A percentile compares a stretch with the other conserved stretches of the same genome.
phyloP scores from a whole-genome alignment of 2,888 invertebrate genomes.

The Geotrupes spiniger region DNA sequence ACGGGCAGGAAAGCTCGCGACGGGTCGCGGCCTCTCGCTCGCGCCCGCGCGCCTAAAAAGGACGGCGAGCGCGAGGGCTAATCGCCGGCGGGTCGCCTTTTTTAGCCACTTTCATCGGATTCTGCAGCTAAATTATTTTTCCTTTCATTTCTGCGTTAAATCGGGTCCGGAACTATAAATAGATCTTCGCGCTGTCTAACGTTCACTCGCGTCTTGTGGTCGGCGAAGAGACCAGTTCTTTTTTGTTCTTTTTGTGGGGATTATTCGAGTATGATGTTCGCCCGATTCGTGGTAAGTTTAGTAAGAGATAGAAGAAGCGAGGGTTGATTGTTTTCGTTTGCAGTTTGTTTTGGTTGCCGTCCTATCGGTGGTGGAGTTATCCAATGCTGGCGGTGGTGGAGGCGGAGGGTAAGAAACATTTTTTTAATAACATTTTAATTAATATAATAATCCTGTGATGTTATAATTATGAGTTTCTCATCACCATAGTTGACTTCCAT shows the following conservation, averaged over 20 bases:
- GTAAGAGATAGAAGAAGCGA: constrained; percentile 5
- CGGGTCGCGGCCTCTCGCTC: no score
- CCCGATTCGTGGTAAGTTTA: constrained; percentile 54
- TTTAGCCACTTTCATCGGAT: constrained; percentile 19
- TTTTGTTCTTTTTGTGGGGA: constrained; percentile 12
- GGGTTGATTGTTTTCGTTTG: constrained; percentile 9
- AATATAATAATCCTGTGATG: no score
- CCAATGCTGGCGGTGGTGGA: constrained; percentile 10
- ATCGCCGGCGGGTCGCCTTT: constrained; percentile 24
- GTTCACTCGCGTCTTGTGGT: constrained; percentile 25
- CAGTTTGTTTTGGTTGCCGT: constrained; percentile 15
- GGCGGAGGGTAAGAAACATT: not conserved
- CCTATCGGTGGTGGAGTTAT: constrained; percentile 9
- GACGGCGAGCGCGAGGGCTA: constrained; percentile 18
- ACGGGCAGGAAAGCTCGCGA: no score
- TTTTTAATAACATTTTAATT: no score
- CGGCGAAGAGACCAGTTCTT: constrained; percentile 22
- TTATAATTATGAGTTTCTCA: no score
- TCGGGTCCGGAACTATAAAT: constrained; percentile 31
- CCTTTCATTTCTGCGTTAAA: constrained; percentile 34
- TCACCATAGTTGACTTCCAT: no score
- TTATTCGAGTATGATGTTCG: constrained; percentile 47
- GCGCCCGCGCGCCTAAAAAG: not conserved
- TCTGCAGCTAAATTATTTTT: constrained; percentile 26
- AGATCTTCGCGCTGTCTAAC: constrained; percentile 17